Evolutionary conservation across 2,888 invertebrate genomes (phyloP).

Genomic region (Parasteatoda lunata): DNA sequence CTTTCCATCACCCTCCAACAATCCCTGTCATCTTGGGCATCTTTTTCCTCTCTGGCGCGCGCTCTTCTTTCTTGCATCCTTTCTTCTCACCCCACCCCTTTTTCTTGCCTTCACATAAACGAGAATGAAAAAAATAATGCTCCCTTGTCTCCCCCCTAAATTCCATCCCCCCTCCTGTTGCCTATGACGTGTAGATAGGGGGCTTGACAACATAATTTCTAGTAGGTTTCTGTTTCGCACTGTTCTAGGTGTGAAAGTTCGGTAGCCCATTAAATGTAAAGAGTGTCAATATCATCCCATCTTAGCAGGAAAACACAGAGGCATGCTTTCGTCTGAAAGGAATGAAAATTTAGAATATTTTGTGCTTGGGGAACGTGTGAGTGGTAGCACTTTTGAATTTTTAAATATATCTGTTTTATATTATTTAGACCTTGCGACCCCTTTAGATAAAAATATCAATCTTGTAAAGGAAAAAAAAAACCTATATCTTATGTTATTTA

Average conservation of each 20-base stretch:
- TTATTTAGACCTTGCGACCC: slow-evolving; percentile 4
- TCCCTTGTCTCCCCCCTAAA: slow-evolving; percentile 2
- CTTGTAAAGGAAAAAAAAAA: no score
- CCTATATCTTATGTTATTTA: no score
- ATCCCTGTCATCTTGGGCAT: slow-evolving; percentile 65
- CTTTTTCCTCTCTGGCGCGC: slow-evolving; percentile 32
- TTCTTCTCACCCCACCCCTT: neutral
- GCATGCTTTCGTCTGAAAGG: neutral
- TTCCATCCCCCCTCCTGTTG: neutral
- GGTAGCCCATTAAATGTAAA: slow-evolving; percentile 48
- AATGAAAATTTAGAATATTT: slow-evolving; percentile 14
- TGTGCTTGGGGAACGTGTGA: slow-evolving; percentile 5
- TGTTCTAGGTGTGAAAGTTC: slow-evolving; percentile 34
- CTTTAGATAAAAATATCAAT: neutral
- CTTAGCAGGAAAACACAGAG: slow-evolving; percentile 25
- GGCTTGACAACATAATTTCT: slow-evolving; percentile 68
- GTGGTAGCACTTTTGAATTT: neutral
- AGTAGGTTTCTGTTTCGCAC: slow-evolving; percentile 60
- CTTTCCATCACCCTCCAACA: slow-evolving; percentile 66
- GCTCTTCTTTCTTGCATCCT: slow-evolving; percentile 27
- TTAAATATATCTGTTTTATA: slow-evolving; percentile 24
- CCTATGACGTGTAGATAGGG: slow-evolving; percentile 61
- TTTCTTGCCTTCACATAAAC: slow-evolving; percentile 17
- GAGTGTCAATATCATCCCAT: slow-evolving; percentile 40
- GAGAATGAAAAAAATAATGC: slow-evolving; percentile 8